phyloP scores from a whole-genome alignment of 2,113 vertebrate species.

The Sisor rabdophorus region DNA sequence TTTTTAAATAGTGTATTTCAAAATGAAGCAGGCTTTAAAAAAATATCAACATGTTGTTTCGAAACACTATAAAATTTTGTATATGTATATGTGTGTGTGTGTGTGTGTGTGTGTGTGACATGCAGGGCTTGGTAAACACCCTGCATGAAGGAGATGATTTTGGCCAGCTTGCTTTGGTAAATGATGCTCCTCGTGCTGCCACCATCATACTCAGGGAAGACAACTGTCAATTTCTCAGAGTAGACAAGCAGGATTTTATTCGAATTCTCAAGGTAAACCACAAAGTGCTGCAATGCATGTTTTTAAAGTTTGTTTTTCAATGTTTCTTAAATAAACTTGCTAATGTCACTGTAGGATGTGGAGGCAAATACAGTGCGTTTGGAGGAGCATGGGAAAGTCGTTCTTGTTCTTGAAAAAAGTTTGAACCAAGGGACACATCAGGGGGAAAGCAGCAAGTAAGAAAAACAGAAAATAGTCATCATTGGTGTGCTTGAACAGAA shows the following conservation, averaged over 20 bases:
- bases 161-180: slow-evolving; percentile 88
- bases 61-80: too few species aligned
- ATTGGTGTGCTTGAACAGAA: too few species aligned
- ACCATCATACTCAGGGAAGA: slow-evolving; percentile 90
- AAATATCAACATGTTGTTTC: too few species aligned
- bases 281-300: neutral
- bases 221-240: slow-evolving; percentile 90
- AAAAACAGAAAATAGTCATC: neutral
- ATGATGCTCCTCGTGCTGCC: slow-evolving; percentile 86
- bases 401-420: slow-evolving; percentile 85
- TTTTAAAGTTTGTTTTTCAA: neutral
- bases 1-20: too few species aligned
- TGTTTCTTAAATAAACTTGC: neutral
- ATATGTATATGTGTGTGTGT: slow-evolving; percentile 28
- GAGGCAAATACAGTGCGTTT: slow-evolving; percentile 92
- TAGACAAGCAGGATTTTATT: slow-evolving; percentile 95
- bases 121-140: slow-evolving; percentile 85
- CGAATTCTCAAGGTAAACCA: slow-evolving; percentile 84
- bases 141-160: slow-evolving; percentile 92
- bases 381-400: slow-evolving; percentile 89
- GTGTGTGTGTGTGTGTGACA: slow-evolving; percentile 22
- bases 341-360: slow-evolving; percentile 76
- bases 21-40: too few species aligned
- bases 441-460: slow-evolving; percentile 68
- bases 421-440: slow-evolving; percentile 61